A percentile compares a stretch with the other conserved stretches of the same genome.
These are phyloP conservation scores for Phoronis australis DNA, from an alignment of 2,888 invertebrate species.

Conservation along the genomic window DNA sequence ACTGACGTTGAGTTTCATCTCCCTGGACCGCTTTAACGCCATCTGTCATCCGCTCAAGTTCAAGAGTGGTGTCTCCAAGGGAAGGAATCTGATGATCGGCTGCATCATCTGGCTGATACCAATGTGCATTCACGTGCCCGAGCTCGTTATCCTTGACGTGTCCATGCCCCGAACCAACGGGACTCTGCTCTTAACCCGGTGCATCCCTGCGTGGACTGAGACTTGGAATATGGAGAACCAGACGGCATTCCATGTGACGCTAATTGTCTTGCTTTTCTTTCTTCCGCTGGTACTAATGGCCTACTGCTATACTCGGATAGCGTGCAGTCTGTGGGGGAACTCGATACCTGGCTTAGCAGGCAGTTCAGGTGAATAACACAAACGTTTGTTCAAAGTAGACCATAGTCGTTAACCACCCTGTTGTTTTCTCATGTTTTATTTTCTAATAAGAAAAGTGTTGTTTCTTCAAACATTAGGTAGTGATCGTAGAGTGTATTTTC, in stretches of 20 bases:
- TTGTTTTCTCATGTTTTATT: no score
- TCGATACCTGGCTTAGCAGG: constrained; percentile 75
- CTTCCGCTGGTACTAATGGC: constrained; percentile 79
- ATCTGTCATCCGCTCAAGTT: constrained; percentile 85
- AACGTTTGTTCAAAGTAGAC: no score
- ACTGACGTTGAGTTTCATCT: constrained; percentile 84
- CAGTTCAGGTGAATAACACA: no score
- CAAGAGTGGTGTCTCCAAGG: constrained; percentile 77
- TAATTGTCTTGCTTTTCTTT: constrained; percentile 62
- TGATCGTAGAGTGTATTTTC: no score
- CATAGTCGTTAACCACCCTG: no score
- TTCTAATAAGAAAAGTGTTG: no score
- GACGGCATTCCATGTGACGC: constrained; percentile 28
- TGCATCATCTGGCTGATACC: constrained; percentile 71
- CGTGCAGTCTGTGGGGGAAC: constrained; percentile 74
- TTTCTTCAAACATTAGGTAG: no score
- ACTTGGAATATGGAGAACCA: constrained; percentile 14
- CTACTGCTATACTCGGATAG: constrained; percentile 78
- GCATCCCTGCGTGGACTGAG: constrained; percentile 16
- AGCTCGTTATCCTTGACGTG: constrained; percentile 19
- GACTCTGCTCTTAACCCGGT: constrained; percentile 28
- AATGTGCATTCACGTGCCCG: constrained; percentile 52
- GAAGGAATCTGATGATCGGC: constrained; percentile 69
- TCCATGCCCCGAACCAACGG: neutral
- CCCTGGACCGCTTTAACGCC: constrained; percentile 91